A percentile compares a stretch with the other conserved stretches of the same genome.
Evolutionary conservation across 2,113 vertebrate species (phyloP).

Genomic region (Dasyprocta punctata): DNA sequence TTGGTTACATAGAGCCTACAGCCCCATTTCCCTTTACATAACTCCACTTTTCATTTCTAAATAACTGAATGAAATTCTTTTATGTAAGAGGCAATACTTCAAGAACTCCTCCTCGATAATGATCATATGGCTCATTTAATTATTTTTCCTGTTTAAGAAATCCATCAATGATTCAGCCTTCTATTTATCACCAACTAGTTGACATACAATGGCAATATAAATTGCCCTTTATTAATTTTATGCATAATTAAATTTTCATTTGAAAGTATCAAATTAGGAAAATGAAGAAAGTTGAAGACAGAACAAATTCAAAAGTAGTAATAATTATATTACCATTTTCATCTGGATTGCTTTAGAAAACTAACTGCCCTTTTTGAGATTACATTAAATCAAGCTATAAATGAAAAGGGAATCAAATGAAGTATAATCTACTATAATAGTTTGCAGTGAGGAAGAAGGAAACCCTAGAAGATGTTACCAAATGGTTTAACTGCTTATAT

Average conservation of each 20-base stretch:
- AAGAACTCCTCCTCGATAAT: conserved; percentile 48
- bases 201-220: conserved; percentile 48
- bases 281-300: conserved; percentile 62
- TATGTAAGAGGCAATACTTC: conserved; percentile 36
- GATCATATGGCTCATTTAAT: conserved; percentile 43
- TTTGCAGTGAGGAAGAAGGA: not conserved
- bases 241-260: conserved; percentile 75
- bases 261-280: conserved; percentile 63
- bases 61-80: conserved; percentile 23
- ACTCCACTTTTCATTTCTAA: conserved; percentile 39
- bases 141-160: conserved; percentile 68
- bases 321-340: conserved; percentile 53
- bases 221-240: conserved; percentile 74
- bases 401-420: conserved; percentile 55
- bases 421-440: not conserved
- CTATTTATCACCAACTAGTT: conserved; percentile 29
- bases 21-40: not conserved
- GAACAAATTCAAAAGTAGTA: conserved; percentile 66
- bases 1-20: not conserved
- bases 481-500: not conserved
- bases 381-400: conserved; percentile 70
- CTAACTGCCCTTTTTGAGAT: conserved; percentile 61
- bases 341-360: conserved; percentile 59
- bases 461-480: not conserved
- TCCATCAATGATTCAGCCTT: conserved; percentile 49